Evolutionary conservation across 1,140 invertebrate genomes (phyloP), one percentile per base, ranked within the genome.

Genomic region (Nixonia krombeini): DNA sequence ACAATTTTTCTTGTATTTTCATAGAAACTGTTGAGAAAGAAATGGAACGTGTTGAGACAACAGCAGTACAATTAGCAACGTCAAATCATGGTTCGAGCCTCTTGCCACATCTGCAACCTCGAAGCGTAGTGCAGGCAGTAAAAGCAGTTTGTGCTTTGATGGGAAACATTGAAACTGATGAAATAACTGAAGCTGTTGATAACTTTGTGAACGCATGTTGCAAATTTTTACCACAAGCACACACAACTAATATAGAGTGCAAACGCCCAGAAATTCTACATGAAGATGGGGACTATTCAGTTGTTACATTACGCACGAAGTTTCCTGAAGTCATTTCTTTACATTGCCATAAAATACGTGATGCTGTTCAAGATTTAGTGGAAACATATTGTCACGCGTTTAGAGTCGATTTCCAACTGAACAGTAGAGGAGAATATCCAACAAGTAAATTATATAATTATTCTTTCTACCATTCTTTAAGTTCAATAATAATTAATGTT

Each of bases 141-240:
- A 98, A 98, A 85, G 94, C 94, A 0, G 91, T 99, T 5, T 96
- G 95, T 78, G 91, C 94, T 16, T 84, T 96, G 15, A 90, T 97
- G 61, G 94, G 94, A 7, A 92, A 91, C 51, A 89, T 97, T 1
- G 94, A 97, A 83, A 97, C 95, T 0, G 82, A 91, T 35, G 93
- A 96, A 73, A 89, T 96, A 1, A 91, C 90, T 1, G 88, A 91
- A 52, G 90, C 93, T 26, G 83, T 96, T 2, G 90, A 91, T 44
- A 87, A 89, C 23, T 90, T 95, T 57, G 88, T 90, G 6, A 87
- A 88, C 31, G 88, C 89, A 0, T 93, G 91, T 68, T 81, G 82
- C 42, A 62, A 80, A 68, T 81, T 84, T 61, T 68, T 84, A 23
- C 83, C 87, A 38, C 80, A 85, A 66, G 79, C 77, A 13, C 84